Evolutionary conservation across 2,888 invertebrate species (phyloP), one percentile per base, ranked within the genome.

Genomic region (Ramazzottius varieornatus): DNA sequence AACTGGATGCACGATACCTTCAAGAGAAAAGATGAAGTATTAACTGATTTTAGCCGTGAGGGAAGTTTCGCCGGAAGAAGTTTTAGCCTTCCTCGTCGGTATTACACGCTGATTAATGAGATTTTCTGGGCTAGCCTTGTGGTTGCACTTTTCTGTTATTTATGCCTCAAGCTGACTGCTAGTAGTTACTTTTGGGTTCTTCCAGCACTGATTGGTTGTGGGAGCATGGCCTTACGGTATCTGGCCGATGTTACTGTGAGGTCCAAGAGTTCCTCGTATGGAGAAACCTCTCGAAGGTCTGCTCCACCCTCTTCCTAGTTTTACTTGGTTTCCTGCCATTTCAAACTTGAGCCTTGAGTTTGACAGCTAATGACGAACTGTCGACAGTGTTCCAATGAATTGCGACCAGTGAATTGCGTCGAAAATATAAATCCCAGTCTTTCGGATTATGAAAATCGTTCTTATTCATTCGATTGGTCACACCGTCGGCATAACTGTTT

Each of bases 1-100:
- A 81, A 82, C 67, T 93, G 89, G 85, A 77, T 94, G 67, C 84
- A 88, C 70, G 81, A 86, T 65, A 78, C 86, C 40, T 94, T 86
- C 75, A 29, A 46, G 64, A 68, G 70, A 29, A 68, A 76, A 76
- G 77, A 77, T 71, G 71, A 75, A 54, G 69, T 76, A 46, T 73
- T 73, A 67, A 75, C 76, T 63, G 67, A 71, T 33, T 77, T 74
- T 69, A 69, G 72, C n/a, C 69, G 71, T 65, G 72, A 71, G 46
- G 71, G 70, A 20, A 67, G 67, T 32, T 75, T 71, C 68, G 70
- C 70, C 46, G 74, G 74, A 1, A 65, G 63, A 32, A 65, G 69
- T 2, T 65, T 67, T 16, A 65, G 68, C 13, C 64, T 73, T 1
- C 73, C 73, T 2, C 67, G 71, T 4, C 68, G 74, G 29, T 65